phyloP scores from a whole-genome alignment of 2,888 invertebrate genomes.

The Gymnocheta viridis region DNA sequence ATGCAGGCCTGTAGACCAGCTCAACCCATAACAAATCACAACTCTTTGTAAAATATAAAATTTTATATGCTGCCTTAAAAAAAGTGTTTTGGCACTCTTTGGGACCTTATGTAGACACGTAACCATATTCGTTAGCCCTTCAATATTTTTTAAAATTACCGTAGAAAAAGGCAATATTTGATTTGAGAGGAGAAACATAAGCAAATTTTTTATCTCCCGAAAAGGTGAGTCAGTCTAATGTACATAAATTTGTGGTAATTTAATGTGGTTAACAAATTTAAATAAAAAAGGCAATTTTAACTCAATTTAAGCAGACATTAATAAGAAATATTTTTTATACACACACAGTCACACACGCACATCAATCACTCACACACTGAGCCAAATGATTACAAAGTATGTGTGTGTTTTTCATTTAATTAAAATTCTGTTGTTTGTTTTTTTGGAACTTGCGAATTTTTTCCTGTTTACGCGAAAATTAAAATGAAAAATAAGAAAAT shows the following conservation, averaged over 20 bases:
- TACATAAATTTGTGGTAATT: not conserved
- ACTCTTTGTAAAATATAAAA: too few relatives aligned
- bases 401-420: constrained; percentile 42
- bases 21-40: too few relatives aligned
- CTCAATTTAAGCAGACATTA: constrained; percentile 25
- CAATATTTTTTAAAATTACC: too few relatives aligned
- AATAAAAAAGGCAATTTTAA: constrained; percentile 16
- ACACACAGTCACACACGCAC: not conserved
- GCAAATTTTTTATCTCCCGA: too few relatives aligned
- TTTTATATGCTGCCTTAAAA: too few relatives aligned
- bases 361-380: not conserved
- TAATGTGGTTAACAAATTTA: not conserved
- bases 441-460: constrained; percentile 6
- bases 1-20: too few relatives aligned
- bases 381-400: not conserved
- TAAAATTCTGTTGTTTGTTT: constrained; percentile 53
- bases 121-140: too few relatives aligned
- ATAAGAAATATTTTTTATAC: not conserved
- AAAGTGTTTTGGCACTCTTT: too few relatives aligned
- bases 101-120: too few relatives aligned
- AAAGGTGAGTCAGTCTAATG: too few relatives aligned
- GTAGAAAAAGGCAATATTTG: too few relatives aligned
- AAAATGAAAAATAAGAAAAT: constrained; percentile 38
- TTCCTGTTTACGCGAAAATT: constrained; percentile 14
- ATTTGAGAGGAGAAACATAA: too few relatives aligned